These are phyloP conservation scores for Orchestia grillus DNA, from an alignment of 1,140 invertebrate species.

Conservation along the genomic window DNA sequence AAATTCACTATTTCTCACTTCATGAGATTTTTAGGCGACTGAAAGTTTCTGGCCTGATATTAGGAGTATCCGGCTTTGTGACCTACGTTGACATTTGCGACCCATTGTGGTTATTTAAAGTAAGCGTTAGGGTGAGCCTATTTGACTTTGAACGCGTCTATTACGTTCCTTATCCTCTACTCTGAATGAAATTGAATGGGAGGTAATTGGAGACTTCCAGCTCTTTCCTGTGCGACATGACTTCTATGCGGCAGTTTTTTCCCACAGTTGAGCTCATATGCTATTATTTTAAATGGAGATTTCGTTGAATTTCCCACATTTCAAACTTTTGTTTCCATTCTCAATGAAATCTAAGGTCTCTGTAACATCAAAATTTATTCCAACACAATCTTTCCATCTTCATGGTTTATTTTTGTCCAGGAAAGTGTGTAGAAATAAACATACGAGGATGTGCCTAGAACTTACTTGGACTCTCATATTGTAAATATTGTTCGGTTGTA, in stretches of 20 bases:
- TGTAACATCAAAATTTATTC: background rate
- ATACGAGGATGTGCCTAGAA: too few relatives aligned
- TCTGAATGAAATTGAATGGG: background rate
- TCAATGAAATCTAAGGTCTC: background rate
- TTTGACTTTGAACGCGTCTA: background rate
- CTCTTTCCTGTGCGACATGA: background rate
- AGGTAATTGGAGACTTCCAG: background rate
- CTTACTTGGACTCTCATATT: too few relatives aligned
- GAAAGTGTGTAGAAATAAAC: too few relatives aligned
- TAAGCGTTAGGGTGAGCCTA: background rate
- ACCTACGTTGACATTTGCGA: background rate
- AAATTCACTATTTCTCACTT: constrained; percentile 2
- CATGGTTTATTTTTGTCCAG: background rate
- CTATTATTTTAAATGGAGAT: background rate
- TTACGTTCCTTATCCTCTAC: background rate
- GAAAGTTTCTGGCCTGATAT: background rate
- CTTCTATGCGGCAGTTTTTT: background rate
- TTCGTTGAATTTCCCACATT: background rate
- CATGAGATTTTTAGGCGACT: background rate
- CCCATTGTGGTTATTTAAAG: background rate
- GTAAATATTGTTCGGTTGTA: too few relatives aligned
- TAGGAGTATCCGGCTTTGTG: background rate
- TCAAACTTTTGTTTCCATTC: background rate
- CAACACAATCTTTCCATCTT: background rate
- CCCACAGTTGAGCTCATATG: background rate